Percentiles rank a stretch among this genome's conserved stretches.
Conservation (phyloP, 2,888 invertebrate genomes). For the Aleiodes leptofemur region DNA sequence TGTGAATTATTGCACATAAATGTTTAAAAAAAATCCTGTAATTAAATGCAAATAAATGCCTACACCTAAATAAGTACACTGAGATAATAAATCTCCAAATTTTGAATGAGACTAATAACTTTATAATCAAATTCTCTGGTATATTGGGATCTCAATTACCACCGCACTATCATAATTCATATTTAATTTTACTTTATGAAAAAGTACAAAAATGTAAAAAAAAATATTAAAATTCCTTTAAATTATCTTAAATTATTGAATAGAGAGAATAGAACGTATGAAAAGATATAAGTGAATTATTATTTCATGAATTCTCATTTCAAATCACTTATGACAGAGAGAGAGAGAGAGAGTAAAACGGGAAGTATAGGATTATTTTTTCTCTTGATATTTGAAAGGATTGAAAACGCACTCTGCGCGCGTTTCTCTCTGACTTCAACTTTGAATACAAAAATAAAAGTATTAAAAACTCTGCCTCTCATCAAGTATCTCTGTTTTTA, state of each 20-base stretch:
- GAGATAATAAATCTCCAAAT: slow-evolving; percentile 38
- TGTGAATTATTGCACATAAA: slow-evolving; percentile 11
- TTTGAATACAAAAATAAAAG: not conserved
- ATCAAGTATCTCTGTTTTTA: not conserved
- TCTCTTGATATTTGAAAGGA: not conserved
- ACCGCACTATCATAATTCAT: slow-evolving; percentile 15
- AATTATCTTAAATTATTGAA: slow-evolving; percentile 26
- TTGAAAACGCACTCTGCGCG: not conserved
- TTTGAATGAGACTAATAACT: slow-evolving; percentile 42
- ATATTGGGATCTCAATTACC: slow-evolving; percentile 5
- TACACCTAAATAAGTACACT: slow-evolving; percentile 59
- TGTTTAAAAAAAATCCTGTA: slow-evolving; percentile 46
- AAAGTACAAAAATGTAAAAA: slow-evolving; percentile 32
- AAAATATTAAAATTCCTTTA: slow-evolving; percentile 14
- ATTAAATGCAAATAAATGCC: slow-evolving; percentile 56
- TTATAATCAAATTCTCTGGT: not conserved
- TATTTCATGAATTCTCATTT: slow-evolving; percentile 44
- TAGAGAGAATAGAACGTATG: slow-evolving; percentile 44
- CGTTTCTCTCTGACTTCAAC: not conserved
- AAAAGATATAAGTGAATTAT: slow-evolving; percentile 42
- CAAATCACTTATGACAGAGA: slow-evolving; percentile 56
- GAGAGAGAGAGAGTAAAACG: slow-evolving; percentile 38
- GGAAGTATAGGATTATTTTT: slow-evolving; percentile 19
- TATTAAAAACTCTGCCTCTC: slow-evolving; percentile 13
- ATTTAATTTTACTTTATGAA: slow-evolving; percentile 23